Evolutionary conservation across 2,797 vertebrate genomes (phyloP).

Genomic region (Urophycis tenuis): DNA sequence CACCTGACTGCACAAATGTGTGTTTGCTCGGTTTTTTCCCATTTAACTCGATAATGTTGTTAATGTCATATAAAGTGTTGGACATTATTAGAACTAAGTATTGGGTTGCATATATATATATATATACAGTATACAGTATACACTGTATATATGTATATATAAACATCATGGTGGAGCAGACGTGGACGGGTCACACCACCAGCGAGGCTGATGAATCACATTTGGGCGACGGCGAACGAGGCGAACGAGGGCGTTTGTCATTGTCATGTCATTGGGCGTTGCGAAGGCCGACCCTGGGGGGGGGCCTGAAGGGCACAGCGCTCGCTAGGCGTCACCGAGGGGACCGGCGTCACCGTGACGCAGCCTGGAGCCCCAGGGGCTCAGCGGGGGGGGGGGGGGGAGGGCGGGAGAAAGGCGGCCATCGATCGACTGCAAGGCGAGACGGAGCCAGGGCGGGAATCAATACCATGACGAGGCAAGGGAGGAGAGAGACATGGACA

Average conservation of each 20-base stretch:
- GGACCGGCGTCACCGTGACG: not conserved
- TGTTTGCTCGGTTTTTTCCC: too few relatives aligned
- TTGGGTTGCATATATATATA: too few relatives aligned
- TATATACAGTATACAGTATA: too few relatives aligned
- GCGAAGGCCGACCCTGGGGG: too few relatives aligned
- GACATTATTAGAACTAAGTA: too few relatives aligned
- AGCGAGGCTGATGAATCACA: not conserved
- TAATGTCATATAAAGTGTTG: too few relatives aligned
- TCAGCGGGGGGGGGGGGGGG: not conserved
- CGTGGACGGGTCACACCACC: too few relatives aligned
- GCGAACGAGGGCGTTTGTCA: not conserved
- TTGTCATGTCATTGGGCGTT: not conserved
- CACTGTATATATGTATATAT: too few relatives aligned
- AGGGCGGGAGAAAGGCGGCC: not conserved
- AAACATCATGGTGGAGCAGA: not conserved
- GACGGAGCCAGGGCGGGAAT: conserved; percentile 15
- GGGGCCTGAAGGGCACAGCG: too few relatives aligned
- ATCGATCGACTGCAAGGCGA: not conserved
- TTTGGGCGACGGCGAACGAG: too few relatives aligned
- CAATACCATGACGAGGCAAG: not conserved
- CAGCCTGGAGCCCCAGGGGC: not conserved
- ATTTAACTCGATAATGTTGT: too few relatives aligned
- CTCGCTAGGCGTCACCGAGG: not conserved
- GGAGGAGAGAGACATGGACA: not conserved
- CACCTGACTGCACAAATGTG: too few relatives aligned